phyloP scores from a whole-genome alignment of 1,140 invertebrate genomes.

The Drosophila bocqueti region DNA sequence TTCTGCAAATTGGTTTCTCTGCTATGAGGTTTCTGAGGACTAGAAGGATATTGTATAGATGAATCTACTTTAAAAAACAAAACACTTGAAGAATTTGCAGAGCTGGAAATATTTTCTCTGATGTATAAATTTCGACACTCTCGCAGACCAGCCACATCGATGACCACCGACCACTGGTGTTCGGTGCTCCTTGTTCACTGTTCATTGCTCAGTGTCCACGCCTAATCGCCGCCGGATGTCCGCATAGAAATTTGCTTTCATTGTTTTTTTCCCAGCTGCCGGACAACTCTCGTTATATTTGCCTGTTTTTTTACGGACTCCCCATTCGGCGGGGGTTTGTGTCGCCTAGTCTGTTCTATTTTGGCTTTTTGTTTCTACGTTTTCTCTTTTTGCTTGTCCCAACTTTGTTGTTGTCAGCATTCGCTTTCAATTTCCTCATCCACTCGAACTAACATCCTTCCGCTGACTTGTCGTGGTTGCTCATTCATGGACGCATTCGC shows the following conservation, averaged over 20 bases:
- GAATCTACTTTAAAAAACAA: neutral
- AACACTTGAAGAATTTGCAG: neutral
- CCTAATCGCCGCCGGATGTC: slow-evolving; percentile 75
- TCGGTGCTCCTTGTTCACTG: slow-evolving; percentile 90
- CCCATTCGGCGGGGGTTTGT: slow-evolving; percentile 2
- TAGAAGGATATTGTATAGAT: neutral
- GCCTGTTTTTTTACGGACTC: slow-evolving; percentile 1
- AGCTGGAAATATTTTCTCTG: neutral
- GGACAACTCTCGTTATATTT: slow-evolving; percentile 46
- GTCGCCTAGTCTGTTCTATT: slow-evolving; percentile 50
- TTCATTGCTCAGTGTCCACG: slow-evolving; percentile 37
- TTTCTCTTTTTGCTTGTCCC: slow-evolving; percentile 29
- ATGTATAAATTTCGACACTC: neutral
- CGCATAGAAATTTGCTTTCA: slow-evolving; percentile 75
- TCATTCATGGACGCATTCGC: slow-evolving; percentile 47
- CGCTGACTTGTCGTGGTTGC: slow-evolving; percentile 70
- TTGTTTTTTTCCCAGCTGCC: slow-evolving; percentile 65
- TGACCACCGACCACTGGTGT: slow-evolving; percentile 95
- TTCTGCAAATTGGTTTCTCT: neutral
- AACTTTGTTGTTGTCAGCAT: slow-evolving; percentile 78
- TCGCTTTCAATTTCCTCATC: slow-evolving; percentile 81
- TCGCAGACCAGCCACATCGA: slow-evolving; percentile 7
- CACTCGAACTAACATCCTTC: slow-evolving; percentile 81
- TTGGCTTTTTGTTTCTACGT: slow-evolving; percentile 26
- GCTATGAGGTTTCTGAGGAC: too few relatives aligned